Conservation (phyloP, 2,888 invertebrate genomes). For the Tiphia femorata region DNA sequence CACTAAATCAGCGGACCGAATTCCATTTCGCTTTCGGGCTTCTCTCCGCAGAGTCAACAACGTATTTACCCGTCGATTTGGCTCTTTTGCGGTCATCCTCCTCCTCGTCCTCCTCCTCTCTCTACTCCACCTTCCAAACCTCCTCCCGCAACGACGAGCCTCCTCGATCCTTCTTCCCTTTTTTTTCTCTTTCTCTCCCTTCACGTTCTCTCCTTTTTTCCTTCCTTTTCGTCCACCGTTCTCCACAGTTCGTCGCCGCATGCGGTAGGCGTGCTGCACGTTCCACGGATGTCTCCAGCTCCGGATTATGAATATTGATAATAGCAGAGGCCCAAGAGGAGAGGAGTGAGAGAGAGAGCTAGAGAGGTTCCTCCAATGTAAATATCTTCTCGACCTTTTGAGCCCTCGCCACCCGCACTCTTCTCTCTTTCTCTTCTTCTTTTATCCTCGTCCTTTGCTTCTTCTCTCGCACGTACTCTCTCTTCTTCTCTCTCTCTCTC, state of each 20-base stretch:
- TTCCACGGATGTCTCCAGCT: conserved; percentile 52
- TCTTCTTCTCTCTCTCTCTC: conserved; percentile 9
- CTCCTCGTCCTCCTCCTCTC: conserved; percentile 19
- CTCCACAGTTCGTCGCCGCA: conserved; percentile 25
- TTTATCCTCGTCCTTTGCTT: conserved; percentile 8
- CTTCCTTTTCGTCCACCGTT: conserved; percentile 19
- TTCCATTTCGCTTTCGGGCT: conserved; percentile 64
- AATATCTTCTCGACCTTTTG: conserved; percentile 51
- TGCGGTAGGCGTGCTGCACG: conserved; percentile 54
- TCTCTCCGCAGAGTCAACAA: conserved; percentile 61
- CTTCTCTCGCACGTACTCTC: conserved; percentile 12
- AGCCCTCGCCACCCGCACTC: conserved; percentile 30
- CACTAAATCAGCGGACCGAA: conserved; percentile 64
- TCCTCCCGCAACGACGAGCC: not conserved
- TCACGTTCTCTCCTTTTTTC: not conserved
- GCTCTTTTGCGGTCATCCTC: conserved; percentile 60
- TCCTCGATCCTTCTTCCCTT: conserved; percentile 10
- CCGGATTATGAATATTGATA: conserved; percentile 62
- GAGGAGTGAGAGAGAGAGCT: conserved; percentile 27
- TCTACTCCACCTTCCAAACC: conserved; percentile 4
- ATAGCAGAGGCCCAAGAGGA: conserved; percentile 35
- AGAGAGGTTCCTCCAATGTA: conserved; percentile 44
- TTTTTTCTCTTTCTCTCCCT: not conserved
- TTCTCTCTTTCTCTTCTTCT: not conserved
- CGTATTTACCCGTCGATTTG: conserved; percentile 65